Conservation (phyloP, 2,113 vertebrate genomes). For the Sebastes fasciatus region DNA sequence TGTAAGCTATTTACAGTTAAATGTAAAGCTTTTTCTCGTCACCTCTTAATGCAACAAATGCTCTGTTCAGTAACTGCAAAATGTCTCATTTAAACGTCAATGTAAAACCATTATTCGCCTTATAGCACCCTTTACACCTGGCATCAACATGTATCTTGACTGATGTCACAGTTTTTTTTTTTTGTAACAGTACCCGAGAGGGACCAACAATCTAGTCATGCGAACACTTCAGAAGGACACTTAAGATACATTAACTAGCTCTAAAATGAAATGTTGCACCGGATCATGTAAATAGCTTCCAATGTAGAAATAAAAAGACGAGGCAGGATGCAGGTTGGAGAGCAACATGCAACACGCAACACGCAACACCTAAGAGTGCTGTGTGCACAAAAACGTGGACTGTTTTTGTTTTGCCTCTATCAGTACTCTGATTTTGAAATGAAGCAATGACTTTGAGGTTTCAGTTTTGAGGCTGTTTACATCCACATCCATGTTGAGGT, state of each 20-base stretch:
- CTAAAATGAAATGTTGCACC: constrained; percentile 22
- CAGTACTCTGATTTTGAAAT: background rate
- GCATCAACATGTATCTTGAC: constrained; percentile 35
- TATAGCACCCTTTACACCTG: constrained; percentile 4
- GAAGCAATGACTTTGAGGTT: background rate
- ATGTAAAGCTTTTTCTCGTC: background rate
- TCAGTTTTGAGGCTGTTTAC: background rate
- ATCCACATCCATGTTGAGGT: background rate
- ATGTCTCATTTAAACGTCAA: constrained; percentile 9
- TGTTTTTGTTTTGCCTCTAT: background rate
- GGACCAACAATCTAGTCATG: background rate
- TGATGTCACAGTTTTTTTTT: background rate
- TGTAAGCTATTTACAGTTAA: constrained; percentile 13
- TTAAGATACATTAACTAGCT: background rate
- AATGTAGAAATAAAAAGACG: constrained; percentile 18
- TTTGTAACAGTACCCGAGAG: background rate
- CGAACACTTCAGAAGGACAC: constrained; percentile 6
- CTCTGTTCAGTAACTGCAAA: constrained; percentile 52
- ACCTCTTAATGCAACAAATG: background rate
- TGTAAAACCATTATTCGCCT: constrained; percentile 29
- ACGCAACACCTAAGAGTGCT: background rate
- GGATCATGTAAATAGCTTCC: background rate
- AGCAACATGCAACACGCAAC: background rate
- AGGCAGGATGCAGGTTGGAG: constrained; percentile 1
- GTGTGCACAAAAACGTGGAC: background rate